These are phyloP conservation scores for Archaeoteleia sp. DNA, from an alignment of 2,888 invertebrate genomes.

Conservation along the genomic window DNA sequence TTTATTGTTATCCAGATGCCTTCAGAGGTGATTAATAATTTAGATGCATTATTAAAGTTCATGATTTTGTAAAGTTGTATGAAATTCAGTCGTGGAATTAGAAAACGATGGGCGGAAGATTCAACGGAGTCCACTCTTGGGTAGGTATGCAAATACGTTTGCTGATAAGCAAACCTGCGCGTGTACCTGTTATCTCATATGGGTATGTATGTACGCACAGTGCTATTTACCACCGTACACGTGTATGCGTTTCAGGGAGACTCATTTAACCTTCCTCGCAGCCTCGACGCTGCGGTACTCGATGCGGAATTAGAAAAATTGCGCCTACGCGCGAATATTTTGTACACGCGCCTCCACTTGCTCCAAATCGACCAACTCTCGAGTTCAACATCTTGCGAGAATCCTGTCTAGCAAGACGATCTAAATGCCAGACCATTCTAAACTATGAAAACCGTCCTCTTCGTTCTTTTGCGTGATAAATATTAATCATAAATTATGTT, in stretches of 20 bases:
- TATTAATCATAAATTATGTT: too few relatives aligned
- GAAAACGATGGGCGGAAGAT: slow-evolving; percentile 22
- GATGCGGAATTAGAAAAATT: slow-evolving; percentile 42
- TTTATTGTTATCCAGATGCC: too few relatives aligned
- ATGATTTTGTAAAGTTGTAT: slow-evolving; percentile 14
- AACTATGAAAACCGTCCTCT: slow-evolving; percentile 12
- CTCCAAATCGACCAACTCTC: slow-evolving; percentile 55
- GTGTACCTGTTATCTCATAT: slow-evolving; percentile 40
- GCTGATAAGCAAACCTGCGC: slow-evolving; percentile 28
- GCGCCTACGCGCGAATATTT: slow-evolving; percentile 44
- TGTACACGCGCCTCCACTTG: too few relatives aligned
- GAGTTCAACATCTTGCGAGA: slow-evolving; percentile 65
- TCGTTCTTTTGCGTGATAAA: slow-evolving; percentile 6
- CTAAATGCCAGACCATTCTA: slow-evolving; percentile 21
- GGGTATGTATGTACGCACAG: slow-evolving; percentile 26
- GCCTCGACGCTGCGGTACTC: slow-evolving; percentile 34
- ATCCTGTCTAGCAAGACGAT: slow-evolving; percentile 55
- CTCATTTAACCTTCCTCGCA: slow-evolving; percentile 37
- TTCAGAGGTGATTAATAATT: too few relatives aligned
- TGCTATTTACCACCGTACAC: slow-evolving; percentile 18
- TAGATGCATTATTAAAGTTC: too few relatives aligned
- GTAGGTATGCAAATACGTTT: slow-evolving; percentile 48
- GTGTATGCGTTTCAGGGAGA: slow-evolving; percentile 22
- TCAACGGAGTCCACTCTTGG: slow-evolving; percentile 34
- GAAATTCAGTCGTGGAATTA: slow-evolving; percentile 27